Evolutionary conservation across 1,140 invertebrate species (phyloP).

Genomic region (Drosophila paulistorum): DNA sequence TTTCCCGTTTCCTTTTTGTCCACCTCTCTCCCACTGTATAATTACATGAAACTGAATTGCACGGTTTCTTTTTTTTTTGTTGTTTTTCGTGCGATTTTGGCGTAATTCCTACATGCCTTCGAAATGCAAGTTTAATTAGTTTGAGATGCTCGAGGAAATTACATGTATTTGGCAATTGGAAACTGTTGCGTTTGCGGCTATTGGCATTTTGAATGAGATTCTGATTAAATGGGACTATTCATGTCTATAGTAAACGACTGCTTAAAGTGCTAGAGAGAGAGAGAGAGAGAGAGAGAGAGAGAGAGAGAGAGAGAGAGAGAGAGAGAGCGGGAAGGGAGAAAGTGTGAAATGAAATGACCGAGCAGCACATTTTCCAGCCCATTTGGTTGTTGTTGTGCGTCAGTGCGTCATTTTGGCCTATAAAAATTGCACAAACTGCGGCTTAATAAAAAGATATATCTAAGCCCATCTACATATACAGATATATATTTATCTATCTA

Average conservation of each 20-base stretch:
- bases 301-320: too few relatives aligned
- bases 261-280: neutral
- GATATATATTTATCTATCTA: neutral
- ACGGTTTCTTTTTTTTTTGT: neutral
- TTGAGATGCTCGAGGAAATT: conserved; percentile 42
- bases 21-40: neutral
- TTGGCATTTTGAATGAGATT: conserved; percentile 37
- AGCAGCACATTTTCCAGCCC: conserved; percentile 53
- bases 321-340: too few relatives aligned
- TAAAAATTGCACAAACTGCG: conserved; percentile 5
- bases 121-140: conserved; percentile 66
- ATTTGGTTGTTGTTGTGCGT: conserved; percentile 59
- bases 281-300: too few relatives aligned
- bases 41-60: conserved; percentile 14
- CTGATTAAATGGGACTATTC: conserved; percentile 41
- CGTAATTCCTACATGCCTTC: conserved; percentile 34
- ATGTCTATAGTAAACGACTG: neutral
- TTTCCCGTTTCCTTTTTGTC: neutral
- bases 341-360: conserved; percentile 30
- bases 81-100: conserved; percentile 16
- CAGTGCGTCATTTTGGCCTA: conserved; percentile 27
- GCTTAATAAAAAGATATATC: conserved; percentile 18
- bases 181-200: conserved; percentile 49
- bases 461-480: neutral
- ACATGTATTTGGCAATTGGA: conserved; percentile 50